Base-by-base conservation (phyloP, 2,113 vertebrate genomes). In the Hassar affinis region DNA sequence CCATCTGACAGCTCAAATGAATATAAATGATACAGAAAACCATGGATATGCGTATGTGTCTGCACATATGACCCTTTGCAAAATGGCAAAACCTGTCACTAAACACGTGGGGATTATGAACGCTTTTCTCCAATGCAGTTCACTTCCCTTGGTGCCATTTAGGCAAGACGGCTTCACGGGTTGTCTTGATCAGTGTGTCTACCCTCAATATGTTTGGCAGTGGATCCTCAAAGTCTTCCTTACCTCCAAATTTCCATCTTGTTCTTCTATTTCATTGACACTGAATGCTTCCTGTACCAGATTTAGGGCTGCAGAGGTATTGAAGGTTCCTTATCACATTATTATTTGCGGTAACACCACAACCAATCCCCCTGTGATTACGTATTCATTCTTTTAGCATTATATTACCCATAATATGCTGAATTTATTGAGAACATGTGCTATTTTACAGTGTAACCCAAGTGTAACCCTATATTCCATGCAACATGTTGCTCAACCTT, bases 1-100 rank as follows among this genome's bases (percentile, higher is more conserved):
- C n/a, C 74, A 47, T 18, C 61, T 57, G 61, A 78, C 82, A 56
- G 33, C 18, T 22, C 69, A 84, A 79, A 84, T 78, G 75, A 79
- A 84, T 78, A 84, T 57, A 49, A 84, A 84, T 69, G 75, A 84
- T 69, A 20, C 11, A 47, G 51, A 69, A 81, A 69, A 71, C 22
- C 12, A 6, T 61, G 64, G 27, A 30, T 45, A 8, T 54, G 17
- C 49, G 27, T 59, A 62, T 78, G 74, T 30, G 62, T 38, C 27
- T 78, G 74, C 27, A 51, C 25, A 17, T 30, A 30, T 78, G 74
- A 77, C 5, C 71, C 20, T 20, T 66, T 22, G 6, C 33, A 25
- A 52, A 76, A 49, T 35, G 12, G 7, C 42, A 35, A 56, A 22
- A 4, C n/a, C 35, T 42, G 22, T 71, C 25, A 38, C 62, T 11